Base-by-base conservation (phyloP, 2,888 invertebrate species). In the Platycnemis pennipes region DNA sequence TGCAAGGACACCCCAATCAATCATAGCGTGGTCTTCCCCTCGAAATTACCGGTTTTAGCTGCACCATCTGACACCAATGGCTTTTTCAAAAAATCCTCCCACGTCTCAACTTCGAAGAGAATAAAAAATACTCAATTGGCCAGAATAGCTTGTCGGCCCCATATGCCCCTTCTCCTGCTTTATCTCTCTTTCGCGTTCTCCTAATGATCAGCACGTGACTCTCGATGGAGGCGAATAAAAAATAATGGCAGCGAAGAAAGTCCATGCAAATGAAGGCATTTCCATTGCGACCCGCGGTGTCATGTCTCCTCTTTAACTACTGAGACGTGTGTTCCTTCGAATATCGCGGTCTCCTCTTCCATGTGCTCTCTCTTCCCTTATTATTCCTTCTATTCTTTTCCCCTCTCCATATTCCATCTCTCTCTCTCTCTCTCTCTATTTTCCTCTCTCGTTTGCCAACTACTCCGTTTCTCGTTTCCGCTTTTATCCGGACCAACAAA, bases 211-310 rank as follows among this genome's bases (percentile, higher is more conserved):
- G 91, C 22, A 63, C 63, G 63, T 91, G 91, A 91, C 91, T 63
- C 22, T 26, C 37, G 42, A 44, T 63, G 91, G 91, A 91, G 37
- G 91, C 56, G 91, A 63, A 91, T 91, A 56, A 56, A 91, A 87
- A 91, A 91, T 63, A 42, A 91, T 42, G 91, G 44, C 42, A 63
- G 91, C 42, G 91, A 91, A 91, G 91, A 63, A 91, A 91, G 11
- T 26, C 91, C 91, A 91, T 91, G 53, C 44, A 63, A 91, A 91
- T 63, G 63, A 91, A 91, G 56, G 63, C 91, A 91, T 91, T 91
- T 63, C 63, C 91, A 91, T 91, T 56, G 89, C 37, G 37, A 91
- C 31, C 56, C 63, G 56, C 91, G 26, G 91, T 91, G 42, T 63
- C 42, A 63, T 63, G 63, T 91, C 56, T 26, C 91, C 89, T 53